phyloP scores from a whole-genome alignment of 2,888 invertebrate species.

The Kuschelorhynchus macadamiae region DNA sequence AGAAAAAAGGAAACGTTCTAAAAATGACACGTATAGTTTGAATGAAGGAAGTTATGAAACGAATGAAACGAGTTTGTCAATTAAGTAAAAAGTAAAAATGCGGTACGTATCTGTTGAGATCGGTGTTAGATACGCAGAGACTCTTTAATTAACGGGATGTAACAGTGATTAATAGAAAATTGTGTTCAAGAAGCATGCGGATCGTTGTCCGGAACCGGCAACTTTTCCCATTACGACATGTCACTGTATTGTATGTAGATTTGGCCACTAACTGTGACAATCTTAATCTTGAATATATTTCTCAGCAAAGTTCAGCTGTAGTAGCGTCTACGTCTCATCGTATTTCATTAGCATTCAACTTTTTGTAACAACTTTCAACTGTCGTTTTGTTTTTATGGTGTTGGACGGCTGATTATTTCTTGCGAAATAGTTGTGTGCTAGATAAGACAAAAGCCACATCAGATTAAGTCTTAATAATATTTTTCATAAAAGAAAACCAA shows the following conservation, averaged over 20 bases:
- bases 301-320: slow-evolving; percentile 53
- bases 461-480: too few species aligned
- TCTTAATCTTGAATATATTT: slow-evolving; percentile 64
- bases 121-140: slow-evolving; percentile 64
- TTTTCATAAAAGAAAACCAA: too few species aligned
- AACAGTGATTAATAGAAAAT: slow-evolving; percentile 68
- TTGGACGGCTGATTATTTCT: too few species aligned
- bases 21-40: slow-evolving; percentile 22
- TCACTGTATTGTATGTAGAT: slow-evolving; percentile 70
- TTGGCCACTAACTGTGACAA: slow-evolving; percentile 68
- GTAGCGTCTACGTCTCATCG: slow-evolving; percentile 39
- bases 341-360: slow-evolving; percentile 46
- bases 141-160: slow-evolving; percentile 70
- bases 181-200: slow-evolving; percentile 67
- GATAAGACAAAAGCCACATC: too few species aligned
- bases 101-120: slow-evolving; percentile 43
- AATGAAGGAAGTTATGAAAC: slow-evolving; percentile 25
- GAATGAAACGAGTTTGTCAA: slow-evolving; percentile 44
- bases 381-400: slow-evolving; percentile 37
- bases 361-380: slow-evolving; percentile 37
- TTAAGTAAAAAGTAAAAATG: slow-evolving; percentile 43
- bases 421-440: too few species aligned
- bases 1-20: slow-evolving; percentile 22
- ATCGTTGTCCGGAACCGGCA: slow-evolving; percentile 64
- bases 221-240: slow-evolving; percentile 68